phyloP scores from a whole-genome alignment of 2,797 vertebrate species.

The Chloroceryle inda region DNA sequence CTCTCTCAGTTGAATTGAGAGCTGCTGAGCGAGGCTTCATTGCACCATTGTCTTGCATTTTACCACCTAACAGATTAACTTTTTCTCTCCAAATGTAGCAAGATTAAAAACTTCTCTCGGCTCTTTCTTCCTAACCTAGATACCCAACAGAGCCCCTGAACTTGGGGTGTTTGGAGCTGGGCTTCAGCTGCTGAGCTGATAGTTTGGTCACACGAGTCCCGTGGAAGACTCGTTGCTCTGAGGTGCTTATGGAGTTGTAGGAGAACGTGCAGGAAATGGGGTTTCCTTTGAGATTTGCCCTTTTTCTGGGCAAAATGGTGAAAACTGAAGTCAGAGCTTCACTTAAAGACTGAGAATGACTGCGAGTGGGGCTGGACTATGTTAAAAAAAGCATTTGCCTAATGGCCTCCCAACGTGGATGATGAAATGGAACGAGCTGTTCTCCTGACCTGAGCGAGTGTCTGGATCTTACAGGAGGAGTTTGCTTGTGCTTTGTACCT shows the following conservation, averaged over 20 bases:
- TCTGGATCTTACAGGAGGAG: background rate
- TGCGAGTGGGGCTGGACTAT: background rate
- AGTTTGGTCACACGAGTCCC: rapidly evolving
- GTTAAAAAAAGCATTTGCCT: background rate
- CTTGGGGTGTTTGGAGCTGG: background rate
- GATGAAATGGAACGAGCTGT: background rate
- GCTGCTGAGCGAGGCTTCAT: background rate
- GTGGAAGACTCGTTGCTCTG: background rate
- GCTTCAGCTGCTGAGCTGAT: background rate
- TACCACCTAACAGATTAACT: background rate
- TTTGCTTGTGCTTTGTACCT: background rate
- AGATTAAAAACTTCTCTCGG: background rate
- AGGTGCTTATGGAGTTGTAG: background rate
- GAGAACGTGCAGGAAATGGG: background rate
- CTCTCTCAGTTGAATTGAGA: background rate
- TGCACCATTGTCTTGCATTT: background rate
- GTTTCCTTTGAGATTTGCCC: background rate
- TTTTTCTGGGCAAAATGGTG: background rate
- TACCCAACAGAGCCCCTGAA: background rate
- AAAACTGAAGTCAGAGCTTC: background rate
- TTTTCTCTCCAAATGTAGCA: background rate
- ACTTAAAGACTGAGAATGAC: background rate
- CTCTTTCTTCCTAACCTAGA: background rate
- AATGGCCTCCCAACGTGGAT: background rate
- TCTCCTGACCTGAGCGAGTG: background rate